Evolutionary conservation across 2,888 invertebrate genomes (phyloP), one percentile per base, ranked within the genome.

Genomic region (Nasonia oneida): DNA sequence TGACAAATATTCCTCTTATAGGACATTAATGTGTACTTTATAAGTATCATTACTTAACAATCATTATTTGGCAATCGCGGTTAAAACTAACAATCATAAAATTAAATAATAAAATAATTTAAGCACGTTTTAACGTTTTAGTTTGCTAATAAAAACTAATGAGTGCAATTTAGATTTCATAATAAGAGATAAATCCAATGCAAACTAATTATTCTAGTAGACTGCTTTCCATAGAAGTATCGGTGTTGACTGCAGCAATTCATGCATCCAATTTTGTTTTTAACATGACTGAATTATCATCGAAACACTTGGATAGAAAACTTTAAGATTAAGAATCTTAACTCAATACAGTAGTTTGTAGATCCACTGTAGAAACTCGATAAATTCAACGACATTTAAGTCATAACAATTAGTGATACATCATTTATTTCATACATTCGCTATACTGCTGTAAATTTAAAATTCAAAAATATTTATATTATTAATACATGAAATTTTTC

Each of bases 361-460:
- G 39, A 39, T 37, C 42, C 61, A 64, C n/a, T 78, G 80, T 86
- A 77, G 61, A 18, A 18, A 81, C 75, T 70, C 33, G 53, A 73
- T 77, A 76, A 79, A 47, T 76, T 75, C 14, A 37, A 75, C 18
- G 42, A 74, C 8, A 37, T 81, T 39, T 42, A 67, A 75, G 8
- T 57, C 42, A 71, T n/a, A 12, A 53, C 2, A 23, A 71, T 47
- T 53, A 71, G 71, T 47, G 50, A 53, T 75, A 67, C 33, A 47
- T 85, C 12, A 83, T 76, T 80, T 57, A 67, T 29, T 75, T 53
- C 14, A 57, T 77, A 39, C 29, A 81, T 77, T 78, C 73, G 53
- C 81, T 83, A 79, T 81, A 77, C 80, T 81, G 73, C 67, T 86
- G 81, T 84, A 81, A 81, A 86, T 81, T 73, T 12, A n/a, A 67